These are phyloP conservation scores for Hyles lineata DNA, from an alignment of 2,888 invertebrate genomes.

Conservation along the genomic window DNA sequence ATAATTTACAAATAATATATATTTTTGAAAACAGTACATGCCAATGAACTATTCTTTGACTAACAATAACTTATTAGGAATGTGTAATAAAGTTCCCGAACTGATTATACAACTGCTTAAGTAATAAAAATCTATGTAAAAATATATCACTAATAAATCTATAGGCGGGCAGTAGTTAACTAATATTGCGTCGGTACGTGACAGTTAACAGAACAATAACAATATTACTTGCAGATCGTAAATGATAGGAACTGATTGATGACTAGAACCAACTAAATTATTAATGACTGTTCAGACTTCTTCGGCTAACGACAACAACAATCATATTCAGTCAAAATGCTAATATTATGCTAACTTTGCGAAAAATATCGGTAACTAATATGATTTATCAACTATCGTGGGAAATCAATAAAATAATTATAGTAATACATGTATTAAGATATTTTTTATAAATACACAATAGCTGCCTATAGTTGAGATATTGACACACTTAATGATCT, in stretches of 20 bases:
- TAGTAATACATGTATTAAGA: constrained; percentile 33
- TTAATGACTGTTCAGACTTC: constrained; percentile 57
- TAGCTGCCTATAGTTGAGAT: constrained; percentile 77
- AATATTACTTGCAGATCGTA: constrained; percentile 30
- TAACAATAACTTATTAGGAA: background rate
- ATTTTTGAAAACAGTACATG: constrained; percentile 8
- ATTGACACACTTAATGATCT: constrained; percentile 55
- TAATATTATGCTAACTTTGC: constrained; percentile 56
- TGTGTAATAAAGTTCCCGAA: background rate
- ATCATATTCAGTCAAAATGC: constrained; percentile 67
- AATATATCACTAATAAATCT: constrained; percentile 16
- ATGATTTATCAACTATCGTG: constrained; percentile 45
- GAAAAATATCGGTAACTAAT: constrained; percentile 48
- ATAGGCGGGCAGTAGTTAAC: constrained; percentile 19
- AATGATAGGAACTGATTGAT: constrained; percentile 47
- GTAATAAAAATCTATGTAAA: background rate
- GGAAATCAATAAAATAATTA: constrained; percentile 40
- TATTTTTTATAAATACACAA: constrained; percentile 44
- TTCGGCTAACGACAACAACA: constrained; percentile 65
- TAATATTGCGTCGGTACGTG: constrained; percentile 7
- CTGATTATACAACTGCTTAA: background rate
- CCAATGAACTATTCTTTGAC: constrained; percentile 32
- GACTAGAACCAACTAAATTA: constrained; percentile 42
- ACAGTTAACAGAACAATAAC: constrained; percentile 30
- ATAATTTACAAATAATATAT: background rate